Conservation (phyloP, 2,888 invertebrate genomes). For the Cryptocheilus praepositus region DNA sequence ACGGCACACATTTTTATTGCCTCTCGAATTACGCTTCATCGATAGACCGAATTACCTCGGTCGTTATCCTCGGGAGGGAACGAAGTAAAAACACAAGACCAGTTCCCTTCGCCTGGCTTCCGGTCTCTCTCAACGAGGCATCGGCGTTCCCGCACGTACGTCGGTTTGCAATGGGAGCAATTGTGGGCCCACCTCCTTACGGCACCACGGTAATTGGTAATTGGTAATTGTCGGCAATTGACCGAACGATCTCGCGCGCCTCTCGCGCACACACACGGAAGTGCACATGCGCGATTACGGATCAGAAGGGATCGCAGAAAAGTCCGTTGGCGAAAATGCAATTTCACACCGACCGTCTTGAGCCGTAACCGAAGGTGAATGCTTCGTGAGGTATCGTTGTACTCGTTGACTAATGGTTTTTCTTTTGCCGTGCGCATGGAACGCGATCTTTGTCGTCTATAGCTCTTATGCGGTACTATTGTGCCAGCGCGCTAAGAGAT, state of each 20-base stretch:
- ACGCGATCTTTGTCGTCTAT: too few species aligned
- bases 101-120: slow-evolving; percentile 44
- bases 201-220: slow-evolving; percentile 39
- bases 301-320: background rate
- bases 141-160: slow-evolving; percentile 36
- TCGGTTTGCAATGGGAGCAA: slow-evolving; percentile 27
- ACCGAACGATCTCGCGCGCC: slow-evolving; percentile 26
- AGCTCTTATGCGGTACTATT: too few species aligned
- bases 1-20: too few species aligned
- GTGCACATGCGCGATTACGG: background rate
- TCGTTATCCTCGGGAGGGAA: slow-evolving; percentile 36
- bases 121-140: slow-evolving; percentile 27
- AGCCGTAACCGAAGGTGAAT: too few species aligned
- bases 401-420: too few species aligned
- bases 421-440: too few species aligned
- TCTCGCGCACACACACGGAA: slow-evolving; percentile 24
- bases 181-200: slow-evolving; percentile 40
- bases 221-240: slow-evolving; percentile 41
- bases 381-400: too few species aligned
- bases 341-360: too few species aligned
- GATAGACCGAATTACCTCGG: slow-evolving; percentile 37
- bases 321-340: too few species aligned
- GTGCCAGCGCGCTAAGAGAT: too few species aligned
- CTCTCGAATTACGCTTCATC: slow-evolving; percentile 30
- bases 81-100: slow-evolving; percentile 22